Conservation (phyloP, 2,113 vertebrate species). For the Zapornia atra region DNA sequence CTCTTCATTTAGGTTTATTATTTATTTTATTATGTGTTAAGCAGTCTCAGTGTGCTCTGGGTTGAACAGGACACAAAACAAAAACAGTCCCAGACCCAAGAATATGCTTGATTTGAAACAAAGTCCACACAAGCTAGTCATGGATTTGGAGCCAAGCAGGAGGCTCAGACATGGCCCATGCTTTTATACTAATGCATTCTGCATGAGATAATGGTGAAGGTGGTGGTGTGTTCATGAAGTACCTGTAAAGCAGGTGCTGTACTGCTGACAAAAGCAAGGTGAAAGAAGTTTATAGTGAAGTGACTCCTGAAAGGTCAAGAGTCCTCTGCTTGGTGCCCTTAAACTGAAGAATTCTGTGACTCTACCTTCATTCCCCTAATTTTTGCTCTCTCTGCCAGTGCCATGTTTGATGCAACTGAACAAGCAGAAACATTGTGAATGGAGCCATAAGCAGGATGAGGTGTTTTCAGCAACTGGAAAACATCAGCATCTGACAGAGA, state of each 20-base stretch:
- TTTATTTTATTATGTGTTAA: constrained; percentile 46
- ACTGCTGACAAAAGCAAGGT: background rate
- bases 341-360: background rate
- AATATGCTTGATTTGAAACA: background rate
- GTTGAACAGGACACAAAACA: background rate
- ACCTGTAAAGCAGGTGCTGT: background rate
- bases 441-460: background rate
- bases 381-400: background rate
- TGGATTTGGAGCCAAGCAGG: background rate
- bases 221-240: background rate
- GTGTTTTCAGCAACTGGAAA: background rate
- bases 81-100: background rate
- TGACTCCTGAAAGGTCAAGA: background rate
- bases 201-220: background rate
- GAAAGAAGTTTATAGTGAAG: background rate
- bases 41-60: background rate
- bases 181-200: background rate
- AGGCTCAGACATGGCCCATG: background rate
- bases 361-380: background rate
- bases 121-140: background rate
- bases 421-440: background rate
- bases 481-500: background rate
- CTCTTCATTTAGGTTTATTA: constrained; percentile 8
- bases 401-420: background rate
- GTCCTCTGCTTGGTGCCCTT: background rate